Evolutionary conservation across 2,888 invertebrate genomes (phyloP).

Genomic region (Aromia moschata): DNA sequence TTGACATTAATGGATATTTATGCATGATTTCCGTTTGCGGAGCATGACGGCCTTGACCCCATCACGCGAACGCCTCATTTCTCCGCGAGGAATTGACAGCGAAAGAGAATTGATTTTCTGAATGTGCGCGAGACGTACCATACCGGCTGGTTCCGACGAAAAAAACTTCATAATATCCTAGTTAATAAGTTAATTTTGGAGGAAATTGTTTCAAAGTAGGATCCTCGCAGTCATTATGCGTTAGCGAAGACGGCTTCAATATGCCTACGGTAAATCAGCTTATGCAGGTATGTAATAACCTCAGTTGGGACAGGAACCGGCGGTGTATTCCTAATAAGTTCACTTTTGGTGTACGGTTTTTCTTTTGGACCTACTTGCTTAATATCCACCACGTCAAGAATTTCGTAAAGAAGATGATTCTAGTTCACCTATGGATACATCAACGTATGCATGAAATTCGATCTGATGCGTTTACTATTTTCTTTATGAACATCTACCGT

Average conservation of each 20-base stretch:
- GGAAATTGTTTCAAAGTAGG: neutral
- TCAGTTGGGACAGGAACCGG: too few species aligned
- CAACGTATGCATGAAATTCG: too few species aligned
- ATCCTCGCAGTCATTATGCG: neutral
- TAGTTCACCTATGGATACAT: too few species aligned
- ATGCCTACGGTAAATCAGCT: neutral
- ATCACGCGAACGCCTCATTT: conserved; percentile 34
- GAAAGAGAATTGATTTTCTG: conserved; percentile 14
- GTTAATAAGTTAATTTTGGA: neutral
- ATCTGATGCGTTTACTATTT: too few species aligned
- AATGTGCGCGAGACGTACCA: conserved; percentile 8
- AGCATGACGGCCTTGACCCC: conserved; percentile 35
- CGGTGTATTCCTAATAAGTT: too few species aligned
- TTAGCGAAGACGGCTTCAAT: neutral
- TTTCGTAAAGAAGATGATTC: too few species aligned
- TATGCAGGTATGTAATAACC: too few species aligned
- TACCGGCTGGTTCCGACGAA: neutral
- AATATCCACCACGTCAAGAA: too few species aligned
- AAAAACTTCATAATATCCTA: neutral
- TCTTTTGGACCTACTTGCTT: too few species aligned
- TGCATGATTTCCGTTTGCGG: conserved; percentile 40
- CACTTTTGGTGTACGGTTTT: too few species aligned
- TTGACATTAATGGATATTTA: conserved; percentile 43
- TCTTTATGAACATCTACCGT: too few species aligned
- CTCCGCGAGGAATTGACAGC: conserved; percentile 17